These are phyloP conservation scores for Microcebus tavaratra DNA, from an alignment of 2,113 vertebrate species.

Conservation along the genomic window DNA sequence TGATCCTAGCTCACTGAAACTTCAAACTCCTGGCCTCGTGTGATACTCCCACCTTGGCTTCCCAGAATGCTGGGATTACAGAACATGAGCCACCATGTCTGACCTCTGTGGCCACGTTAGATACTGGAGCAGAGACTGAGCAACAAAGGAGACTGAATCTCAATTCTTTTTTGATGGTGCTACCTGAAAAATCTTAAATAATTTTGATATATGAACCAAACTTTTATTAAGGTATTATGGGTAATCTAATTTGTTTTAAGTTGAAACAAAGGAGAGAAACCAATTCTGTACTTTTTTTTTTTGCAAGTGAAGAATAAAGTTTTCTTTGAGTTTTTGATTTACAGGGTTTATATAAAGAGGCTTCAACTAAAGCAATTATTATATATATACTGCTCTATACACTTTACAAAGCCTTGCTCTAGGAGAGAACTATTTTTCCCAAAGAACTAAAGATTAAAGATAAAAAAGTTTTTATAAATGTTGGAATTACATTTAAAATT, in stretches of 20 bases:
- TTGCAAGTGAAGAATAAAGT: not conserved
- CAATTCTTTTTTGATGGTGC: not conserved
- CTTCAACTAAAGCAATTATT: constrained; percentile 35
- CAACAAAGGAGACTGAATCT: not conserved
- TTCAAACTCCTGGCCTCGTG: too few species aligned
- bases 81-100: too few species aligned
- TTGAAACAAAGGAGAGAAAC: not conserved
- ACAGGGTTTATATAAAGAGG: not conserved
- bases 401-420: not conserved
- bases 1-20: too few species aligned
- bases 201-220: not conserved
- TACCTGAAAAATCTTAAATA: constrained; percentile 3
- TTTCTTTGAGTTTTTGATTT: constrained; percentile 35
- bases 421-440: not conserved
- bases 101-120: not conserved
- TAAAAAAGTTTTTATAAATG: constrained; percentile 20
- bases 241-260: not conserved
- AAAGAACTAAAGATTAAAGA: constrained; percentile 53
- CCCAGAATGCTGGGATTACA: too few species aligned
- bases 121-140: not conserved
- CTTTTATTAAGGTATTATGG: not conserved
- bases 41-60: too few species aligned
- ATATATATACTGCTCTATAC: not conserved
- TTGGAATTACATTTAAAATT: constrained; percentile 38
- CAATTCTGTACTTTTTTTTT: not conserved